These are phyloP conservation scores for Empidonax alnorum DNA, from an alignment of 2,113 vertebrate genomes.

Conservation along the genomic window DNA sequence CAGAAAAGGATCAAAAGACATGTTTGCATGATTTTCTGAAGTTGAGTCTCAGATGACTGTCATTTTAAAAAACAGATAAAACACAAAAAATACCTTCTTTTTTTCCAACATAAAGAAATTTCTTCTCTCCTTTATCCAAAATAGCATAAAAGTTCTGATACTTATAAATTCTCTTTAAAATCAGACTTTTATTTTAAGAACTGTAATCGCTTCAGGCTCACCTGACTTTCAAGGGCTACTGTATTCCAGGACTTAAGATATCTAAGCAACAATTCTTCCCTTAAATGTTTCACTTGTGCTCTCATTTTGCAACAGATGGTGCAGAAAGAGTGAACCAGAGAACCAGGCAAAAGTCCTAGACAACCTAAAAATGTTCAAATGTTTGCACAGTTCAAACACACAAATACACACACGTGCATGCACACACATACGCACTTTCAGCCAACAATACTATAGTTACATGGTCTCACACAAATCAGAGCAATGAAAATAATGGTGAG, in stretches of 20 bases:
- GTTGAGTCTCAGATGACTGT: background rate
- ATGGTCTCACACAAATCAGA: background rate
- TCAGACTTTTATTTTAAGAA: background rate
- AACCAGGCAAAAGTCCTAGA: background rate
- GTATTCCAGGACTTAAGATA: background rate
- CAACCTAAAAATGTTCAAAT: background rate
- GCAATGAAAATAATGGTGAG: background rate
- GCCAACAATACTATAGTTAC: background rate
- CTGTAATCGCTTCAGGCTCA: background rate
- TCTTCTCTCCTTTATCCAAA: background rate
- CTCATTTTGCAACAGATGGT: background rate
- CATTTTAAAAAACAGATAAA: background rate
- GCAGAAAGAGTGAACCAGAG: background rate
- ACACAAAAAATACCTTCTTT: background rate
- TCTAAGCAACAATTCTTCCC: background rate
- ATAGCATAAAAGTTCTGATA: background rate
- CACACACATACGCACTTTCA: background rate
- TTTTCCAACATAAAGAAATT: background rate
- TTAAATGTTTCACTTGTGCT: background rate
- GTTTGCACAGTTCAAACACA: background rate
- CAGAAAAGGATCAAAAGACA: background rate
- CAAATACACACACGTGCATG: rapidly evolving
- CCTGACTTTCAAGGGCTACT: background rate
- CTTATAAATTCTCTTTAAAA: background rate
- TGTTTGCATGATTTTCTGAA: background rate